Evolutionary conservation across 2,888 invertebrate genomes (phyloP), one percentile per base, ranked within the genome.

Genomic region (Hetaerina titia): DNA sequence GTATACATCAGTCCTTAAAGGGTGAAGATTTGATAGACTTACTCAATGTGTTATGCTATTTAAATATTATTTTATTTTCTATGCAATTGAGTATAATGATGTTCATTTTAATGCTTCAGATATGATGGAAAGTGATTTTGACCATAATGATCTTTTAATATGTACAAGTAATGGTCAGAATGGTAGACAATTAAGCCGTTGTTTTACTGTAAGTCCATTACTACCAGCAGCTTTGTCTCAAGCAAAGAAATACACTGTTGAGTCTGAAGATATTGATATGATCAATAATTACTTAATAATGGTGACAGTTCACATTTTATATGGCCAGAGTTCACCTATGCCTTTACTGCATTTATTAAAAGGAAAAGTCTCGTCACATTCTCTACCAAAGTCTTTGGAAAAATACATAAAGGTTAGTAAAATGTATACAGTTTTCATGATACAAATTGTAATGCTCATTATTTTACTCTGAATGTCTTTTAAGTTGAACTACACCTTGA

Each of bases 171-270:
- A 22, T 56, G 64, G 45, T 6, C 63, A 56, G 60, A 7, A 45
- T 31, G 56, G n/a, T 11, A n/a, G n/a, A n/a, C n/a, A 56, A 19
- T 69, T 25, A 57, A 92, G 69, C 31, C 56, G 19, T 69, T n/a
- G 11, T 56, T 56, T 69, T 15, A 92, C 92, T 19, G 56, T 92
- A 31, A 92, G 92, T 56, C 92, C 92, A 13, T 69, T 92, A 45
- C 56, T 92, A 31, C 92, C 92, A 22, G 92, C 92, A n/a, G 92
- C 92, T n/a, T n/a, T 92, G 56, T 45, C 56, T 92, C 69, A 92
- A 74, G 56, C 69, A 56, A 31, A 74, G 56, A 92, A 69, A 11
- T 92, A 92, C 56, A 22, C 45, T 9, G 22, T 15, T 63, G 69
- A 15, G 69, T 56, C 92, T 92, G 64, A 56, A 74, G 57, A 69